Percentiles rank a stretch among this genome's conserved stretches.
Conservation (phyloP, 1,140 invertebrate genomes). For the Conopomorpha cramerella region DNA sequence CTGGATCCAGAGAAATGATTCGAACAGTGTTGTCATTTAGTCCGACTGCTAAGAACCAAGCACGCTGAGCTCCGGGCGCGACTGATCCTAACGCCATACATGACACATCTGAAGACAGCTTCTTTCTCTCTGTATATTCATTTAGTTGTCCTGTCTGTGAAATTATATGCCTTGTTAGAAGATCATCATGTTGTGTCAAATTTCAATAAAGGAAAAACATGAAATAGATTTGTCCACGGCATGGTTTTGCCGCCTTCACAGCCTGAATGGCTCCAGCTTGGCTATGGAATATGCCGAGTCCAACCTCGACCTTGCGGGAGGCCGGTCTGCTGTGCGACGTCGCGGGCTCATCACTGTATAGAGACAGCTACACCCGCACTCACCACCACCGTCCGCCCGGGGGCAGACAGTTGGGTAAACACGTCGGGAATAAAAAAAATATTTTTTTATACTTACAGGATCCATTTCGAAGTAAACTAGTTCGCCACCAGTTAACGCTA, state of each 20-base stretch:
- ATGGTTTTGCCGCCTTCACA: conserved; percentile 57
- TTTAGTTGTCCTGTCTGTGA: conserved; percentile 93
- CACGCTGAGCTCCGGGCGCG: conserved; percentile 91
- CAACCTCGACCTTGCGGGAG: conserved; percentile 34
- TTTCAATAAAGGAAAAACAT: conserved; percentile 1
- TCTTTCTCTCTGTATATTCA: conserved; percentile 96
- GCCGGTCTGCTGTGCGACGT: conserved; percentile 38
- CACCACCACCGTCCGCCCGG: conserved; percentile 18
- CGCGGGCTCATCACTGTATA: conserved; percentile 45
- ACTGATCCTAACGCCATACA: conserved; percentile 98
- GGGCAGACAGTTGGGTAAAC: conserved; percentile 21
- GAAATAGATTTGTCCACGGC: conserved; percentile 35
- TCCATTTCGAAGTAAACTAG: conserved; percentile 99
- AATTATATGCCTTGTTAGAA: conserved; percentile 2
- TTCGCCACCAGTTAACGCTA: conserved; percentile 96
- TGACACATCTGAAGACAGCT: conserved; percentile 95
- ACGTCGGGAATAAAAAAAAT: conserved; percentile 22
- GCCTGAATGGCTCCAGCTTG: conserved; percentile 47
- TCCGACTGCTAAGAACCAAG: conserved; percentile 96
- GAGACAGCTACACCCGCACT: conserved; percentile 44
- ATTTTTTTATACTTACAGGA: conserved; percentile 70
- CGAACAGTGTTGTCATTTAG: conserved; percentile 95
- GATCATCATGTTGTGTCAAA: conserved; percentile 1
- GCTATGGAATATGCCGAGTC: conserved; percentile 58
- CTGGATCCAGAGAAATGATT: conserved; percentile 96